Evolutionary conservation across 2,888 invertebrate species (phyloP).

Genomic region (Mesoligia furuncula): DNA sequence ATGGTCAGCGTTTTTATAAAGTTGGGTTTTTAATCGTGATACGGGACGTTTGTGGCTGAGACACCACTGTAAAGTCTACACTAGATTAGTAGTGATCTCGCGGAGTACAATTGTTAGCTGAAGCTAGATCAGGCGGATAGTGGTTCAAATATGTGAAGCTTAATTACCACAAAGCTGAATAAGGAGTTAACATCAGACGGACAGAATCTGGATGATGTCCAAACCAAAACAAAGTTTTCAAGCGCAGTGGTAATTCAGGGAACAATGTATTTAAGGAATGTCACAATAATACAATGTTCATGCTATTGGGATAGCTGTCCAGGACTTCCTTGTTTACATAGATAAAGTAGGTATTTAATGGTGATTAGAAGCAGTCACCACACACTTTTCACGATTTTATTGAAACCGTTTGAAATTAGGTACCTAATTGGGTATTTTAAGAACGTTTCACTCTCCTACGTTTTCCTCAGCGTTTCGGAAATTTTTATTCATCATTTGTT

Average conservation of each 20-base stretch:
- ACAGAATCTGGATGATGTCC: neutral
- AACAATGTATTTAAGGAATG: neutral
- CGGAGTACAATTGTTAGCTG: neutral
- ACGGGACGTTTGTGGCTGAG: neutral
- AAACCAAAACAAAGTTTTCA: neutral
- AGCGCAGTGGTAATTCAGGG: neutral
- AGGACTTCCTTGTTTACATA: neutral
- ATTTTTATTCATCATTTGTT: neutral
- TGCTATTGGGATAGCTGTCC: neutral
- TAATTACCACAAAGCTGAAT: neutral
- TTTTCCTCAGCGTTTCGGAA: neutral
- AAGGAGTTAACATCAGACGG: neutral
- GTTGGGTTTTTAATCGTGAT: neutral
- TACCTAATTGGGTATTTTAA: neutral
- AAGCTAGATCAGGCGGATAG: neutral
- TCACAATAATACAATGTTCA: neutral
- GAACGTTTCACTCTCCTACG: no score
- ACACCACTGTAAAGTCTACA: neutral
- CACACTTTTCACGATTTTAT: neutral
- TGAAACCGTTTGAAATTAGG: neutral
- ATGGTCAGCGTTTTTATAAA: neutral
- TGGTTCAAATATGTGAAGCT: neutral
- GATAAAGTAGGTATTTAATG: neutral
- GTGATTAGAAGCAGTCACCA: neutral
- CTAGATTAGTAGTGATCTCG: neutral